Evolutionary conservation across 2,113 vertebrate species (phyloP), one percentile per base, ranked within the genome.

Genomic region (Narcine bancroftii): DNA sequence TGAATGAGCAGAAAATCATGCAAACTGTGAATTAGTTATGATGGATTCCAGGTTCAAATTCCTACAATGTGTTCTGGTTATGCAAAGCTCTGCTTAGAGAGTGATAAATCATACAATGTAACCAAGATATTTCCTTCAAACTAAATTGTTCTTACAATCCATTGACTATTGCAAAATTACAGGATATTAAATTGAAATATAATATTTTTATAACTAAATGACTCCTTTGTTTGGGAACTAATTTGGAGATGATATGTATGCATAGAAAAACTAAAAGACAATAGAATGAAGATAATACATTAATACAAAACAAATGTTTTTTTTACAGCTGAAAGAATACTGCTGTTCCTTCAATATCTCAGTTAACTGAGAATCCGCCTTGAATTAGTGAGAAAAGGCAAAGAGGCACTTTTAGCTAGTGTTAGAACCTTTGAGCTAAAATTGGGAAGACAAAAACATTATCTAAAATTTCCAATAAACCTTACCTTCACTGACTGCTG

Each of bases 1-100:
- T 85, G 81, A 85, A 36, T 56, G 50, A 85, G 50, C 81, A n/a
- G 47, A 85, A 85, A 85, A 85, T 85, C 81, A 56, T 85, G 50
- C 81, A 85, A 53, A 33, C 33, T 56, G 81, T 85, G 81, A 85
- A 85, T 85, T 36, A 85, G 33, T 15, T 13, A 56, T 60, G 33
- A 53, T 60, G n/a, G n/a, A 15, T 36, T 56, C 33, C 33, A 56
- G 50, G 4, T 85, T 85, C 47, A n/a, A 83, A 53, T 83, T 53
- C 79, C 47, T 47, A 2, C 2, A 33, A 9, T 83, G 47, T 83
- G 47, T 50, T 33, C 3, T 53, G 11, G 29, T 53, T 13, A 19
- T n/a, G 17, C 15, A 83, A 83, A 56, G 33, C 13, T 60, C 50
- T 83, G 76, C 29, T 3, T 56, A 53, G 45, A 26, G 47, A 83